phyloP scores from a whole-genome alignment of 2,888 invertebrate species.

The Lordiphosa andalusiaca region DNA sequence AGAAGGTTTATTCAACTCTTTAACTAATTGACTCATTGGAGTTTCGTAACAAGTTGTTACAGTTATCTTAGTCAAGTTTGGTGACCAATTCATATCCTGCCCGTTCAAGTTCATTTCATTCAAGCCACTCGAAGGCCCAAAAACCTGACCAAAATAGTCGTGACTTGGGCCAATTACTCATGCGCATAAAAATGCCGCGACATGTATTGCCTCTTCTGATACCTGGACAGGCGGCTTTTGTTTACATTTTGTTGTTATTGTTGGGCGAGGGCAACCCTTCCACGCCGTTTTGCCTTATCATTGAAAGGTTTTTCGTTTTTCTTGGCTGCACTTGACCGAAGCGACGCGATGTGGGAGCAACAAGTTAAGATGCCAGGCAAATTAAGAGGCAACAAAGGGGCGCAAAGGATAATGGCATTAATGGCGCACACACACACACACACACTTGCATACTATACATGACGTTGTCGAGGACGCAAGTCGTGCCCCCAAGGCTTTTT shows the following conservation, averaged over 20 bases:
- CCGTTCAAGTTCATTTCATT: conserved; percentile 6
- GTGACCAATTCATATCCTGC: conserved; percentile 21
- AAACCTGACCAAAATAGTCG: conserved; percentile 27
- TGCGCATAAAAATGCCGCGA: conserved; percentile 49
- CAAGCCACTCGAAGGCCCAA: conserved; percentile 14
- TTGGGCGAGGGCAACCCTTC: conserved; percentile 9
- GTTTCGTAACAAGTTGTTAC: no score
- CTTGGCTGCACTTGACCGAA: conserved; percentile 62
- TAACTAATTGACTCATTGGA: no score
- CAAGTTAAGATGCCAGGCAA: conserved; percentile 47
- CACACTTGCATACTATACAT: conserved; percentile 2
- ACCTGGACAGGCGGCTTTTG: conserved; percentile 51
- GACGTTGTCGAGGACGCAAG: conserved; percentile 36
- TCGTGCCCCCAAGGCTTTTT: conserved; percentile 62
- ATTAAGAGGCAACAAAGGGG: conserved; percentile 32
- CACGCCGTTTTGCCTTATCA: conserved; percentile 10
- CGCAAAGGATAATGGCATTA: conserved; percentile 64
- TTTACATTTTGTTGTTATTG: conserved; percentile 56
- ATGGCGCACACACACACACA: conserved; percentile 34
- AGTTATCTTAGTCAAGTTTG: background rate
- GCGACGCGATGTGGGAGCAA: conserved; percentile 27
- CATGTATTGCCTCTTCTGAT: conserved; percentile 1
- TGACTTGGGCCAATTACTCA: conserved; percentile 64
- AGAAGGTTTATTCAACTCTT: no score
- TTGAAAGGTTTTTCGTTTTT: conserved; percentile 54